A percentile compares a stretch with the other conserved stretches of the same genome.
Evolutionary conservation across 2,113 vertebrate species (phyloP).

Genomic region (Macaca mulatta): DNA sequence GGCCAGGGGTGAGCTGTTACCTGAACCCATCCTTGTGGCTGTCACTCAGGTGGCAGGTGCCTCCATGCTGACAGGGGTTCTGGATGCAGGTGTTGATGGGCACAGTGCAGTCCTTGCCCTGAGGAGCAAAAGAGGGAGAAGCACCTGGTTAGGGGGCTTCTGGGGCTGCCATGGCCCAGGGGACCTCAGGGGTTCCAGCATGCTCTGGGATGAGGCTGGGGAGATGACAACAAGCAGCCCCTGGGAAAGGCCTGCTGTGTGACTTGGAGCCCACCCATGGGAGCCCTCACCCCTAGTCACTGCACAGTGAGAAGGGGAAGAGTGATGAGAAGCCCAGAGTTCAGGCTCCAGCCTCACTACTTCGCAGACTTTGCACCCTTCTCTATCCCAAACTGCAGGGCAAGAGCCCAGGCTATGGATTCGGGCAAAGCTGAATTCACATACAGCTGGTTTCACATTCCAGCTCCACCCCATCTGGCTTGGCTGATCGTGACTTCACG

Average conservation of each 20-base stretch:
- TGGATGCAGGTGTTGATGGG: conserved; percentile 95
- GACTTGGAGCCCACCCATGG: background rate
- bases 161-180: no score
- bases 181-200: background rate
- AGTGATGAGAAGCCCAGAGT: background rate
- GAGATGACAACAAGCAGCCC: background rate
- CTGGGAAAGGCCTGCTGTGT: background rate
- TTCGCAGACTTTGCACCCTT: background rate
- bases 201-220: background rate
- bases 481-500: background rate
- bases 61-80: conserved; percentile 93
- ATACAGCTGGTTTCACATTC: background rate
- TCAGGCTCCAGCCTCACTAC: rapidly evolving
- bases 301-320: background rate
- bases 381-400: background rate
- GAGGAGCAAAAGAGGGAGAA: conserved; percentile 62
- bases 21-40: conserved; percentile 92
- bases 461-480: background rate
- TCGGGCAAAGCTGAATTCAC: background rate
- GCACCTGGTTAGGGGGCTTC: conserved; percentile 45
- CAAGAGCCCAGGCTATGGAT: background rate
- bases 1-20: conserved; percentile 80
- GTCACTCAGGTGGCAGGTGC: conserved; percentile 93
- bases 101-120: conserved; percentile 94
- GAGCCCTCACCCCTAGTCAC: background rate